Evolutionary conservation across 1,140 invertebrate species (phyloP).

Genomic region (Proctacanthus coquilletti): DNA sequence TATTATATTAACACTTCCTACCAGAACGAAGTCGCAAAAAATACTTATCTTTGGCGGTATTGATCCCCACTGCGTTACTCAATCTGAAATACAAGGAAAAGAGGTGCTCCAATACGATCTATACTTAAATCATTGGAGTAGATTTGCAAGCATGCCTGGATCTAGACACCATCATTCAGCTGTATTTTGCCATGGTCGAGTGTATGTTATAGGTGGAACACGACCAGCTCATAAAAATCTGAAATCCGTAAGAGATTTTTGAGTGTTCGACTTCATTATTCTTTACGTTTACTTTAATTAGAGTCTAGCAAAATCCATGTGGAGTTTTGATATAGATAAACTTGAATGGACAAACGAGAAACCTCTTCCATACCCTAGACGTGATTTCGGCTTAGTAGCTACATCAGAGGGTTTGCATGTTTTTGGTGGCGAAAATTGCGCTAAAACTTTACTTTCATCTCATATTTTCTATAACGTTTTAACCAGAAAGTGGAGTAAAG

Average conservation of each 20-base stretch:
- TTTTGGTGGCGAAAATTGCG: not conserved
- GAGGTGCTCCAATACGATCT: not conserved
- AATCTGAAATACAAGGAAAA: too few relatives aligned
- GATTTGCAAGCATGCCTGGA: not conserved
- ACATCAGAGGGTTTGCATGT: not conserved
- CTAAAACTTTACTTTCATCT: not conserved
- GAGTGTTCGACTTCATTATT: not conserved
- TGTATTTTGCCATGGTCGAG: not conserved
- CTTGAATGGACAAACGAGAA: not conserved
- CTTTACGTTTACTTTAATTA: not conserved
- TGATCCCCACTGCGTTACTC: too few relatives aligned
- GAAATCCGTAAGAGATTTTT: not conserved
- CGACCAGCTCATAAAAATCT: not conserved
- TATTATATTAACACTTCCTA: too few relatives aligned
- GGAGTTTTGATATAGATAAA: not conserved
- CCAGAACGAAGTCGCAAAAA: too few relatives aligned
- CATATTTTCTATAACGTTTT: not conserved
- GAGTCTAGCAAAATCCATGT: not conserved
- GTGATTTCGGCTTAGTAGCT: conserved; percentile 2
- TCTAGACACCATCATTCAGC: conserved; percentile 4
- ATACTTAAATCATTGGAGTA: not conserved
- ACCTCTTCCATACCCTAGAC: not conserved
- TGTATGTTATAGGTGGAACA: conserved; percentile 1
- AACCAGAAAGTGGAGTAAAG: not conserved
- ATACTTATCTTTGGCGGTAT: too few relatives aligned